A percentile compares a stretch with the other conserved stretches of the same genome.
phyloP scores from a whole-genome alignment of 2,113 vertebrate species.

The Pomatostomus ruficeps region DNA sequence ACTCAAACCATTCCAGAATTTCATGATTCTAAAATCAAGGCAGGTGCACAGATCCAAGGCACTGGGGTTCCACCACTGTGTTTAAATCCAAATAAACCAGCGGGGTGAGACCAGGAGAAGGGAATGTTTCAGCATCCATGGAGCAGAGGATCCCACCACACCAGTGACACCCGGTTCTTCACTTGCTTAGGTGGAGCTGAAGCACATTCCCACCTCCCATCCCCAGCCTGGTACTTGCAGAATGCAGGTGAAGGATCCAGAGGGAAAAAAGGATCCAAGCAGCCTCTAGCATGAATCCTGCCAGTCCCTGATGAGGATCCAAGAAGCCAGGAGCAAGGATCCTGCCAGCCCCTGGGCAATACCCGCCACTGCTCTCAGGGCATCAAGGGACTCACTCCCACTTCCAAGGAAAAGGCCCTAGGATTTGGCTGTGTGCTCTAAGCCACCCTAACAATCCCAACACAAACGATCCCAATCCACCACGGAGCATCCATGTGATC shows the following conservation, averaged over 20 bases:
- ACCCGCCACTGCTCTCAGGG: fast-evolving
- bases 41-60: fast-evolving
- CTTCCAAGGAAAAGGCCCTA: neutral
- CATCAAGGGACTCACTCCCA: neutral
- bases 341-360: neutral
- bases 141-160: neutral
- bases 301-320: neutral
- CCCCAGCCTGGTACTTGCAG: neutral
- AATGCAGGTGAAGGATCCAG: fast-evolving
- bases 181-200: neutral
- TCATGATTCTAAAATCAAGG: neutral
- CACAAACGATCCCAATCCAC: neutral
- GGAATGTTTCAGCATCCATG: fast-evolving
- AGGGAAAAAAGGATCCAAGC: neutral
- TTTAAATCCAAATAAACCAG: neutral
- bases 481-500: fast-evolving
- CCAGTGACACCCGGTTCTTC: neutral
- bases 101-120: neutral
- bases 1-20: neutral
- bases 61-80: fast-evolving
- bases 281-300: neutral
- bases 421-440: fast-evolving
- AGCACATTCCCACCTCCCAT: neutral
- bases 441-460: neutral
- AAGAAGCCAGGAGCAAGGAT: neutral